These are phyloP conservation scores for Ostrea denselamellosa DNA, from an alignment of 1,140 invertebrate species.

Conservation along the genomic window DNA sequence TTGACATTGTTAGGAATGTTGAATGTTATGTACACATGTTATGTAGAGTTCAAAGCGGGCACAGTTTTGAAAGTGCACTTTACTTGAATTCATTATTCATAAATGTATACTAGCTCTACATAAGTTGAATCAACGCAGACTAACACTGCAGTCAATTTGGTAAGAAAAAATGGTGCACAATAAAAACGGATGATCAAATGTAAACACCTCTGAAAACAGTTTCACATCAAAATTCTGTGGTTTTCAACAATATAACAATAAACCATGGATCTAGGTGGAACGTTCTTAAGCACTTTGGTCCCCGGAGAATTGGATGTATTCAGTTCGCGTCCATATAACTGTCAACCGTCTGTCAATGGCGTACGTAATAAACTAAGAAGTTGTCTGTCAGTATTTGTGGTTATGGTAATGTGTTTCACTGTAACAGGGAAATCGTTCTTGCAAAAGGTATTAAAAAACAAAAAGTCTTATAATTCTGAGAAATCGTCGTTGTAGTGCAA, in stretches of 20 bases:
- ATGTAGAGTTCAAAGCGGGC: too few species aligned
- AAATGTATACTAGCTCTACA: too few species aligned
- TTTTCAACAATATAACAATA: not conserved
- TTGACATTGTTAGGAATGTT: too few species aligned
- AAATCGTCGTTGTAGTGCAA: too few species aligned
- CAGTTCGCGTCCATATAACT: not conserved
- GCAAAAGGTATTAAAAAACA: not conserved
- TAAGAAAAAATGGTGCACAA: not conserved
- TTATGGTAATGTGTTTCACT: not conserved
- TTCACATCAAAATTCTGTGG: not conserved
- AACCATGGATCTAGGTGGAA: not conserved
- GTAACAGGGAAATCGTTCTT: not conserved
- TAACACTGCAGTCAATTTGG: not conserved
- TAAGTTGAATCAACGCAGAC: not conserved
- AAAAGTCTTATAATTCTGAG: too few species aligned
- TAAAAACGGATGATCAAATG: not conserved
- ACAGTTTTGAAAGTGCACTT: too few species aligned
- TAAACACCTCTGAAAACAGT: not conserved
- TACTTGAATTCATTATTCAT: too few species aligned
- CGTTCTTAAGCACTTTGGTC: not conserved
- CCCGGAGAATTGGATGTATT: not conserved
- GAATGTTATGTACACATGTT: too few species aligned
- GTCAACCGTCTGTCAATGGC: not conserved
- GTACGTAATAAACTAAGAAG: slow-evolving; percentile 9
- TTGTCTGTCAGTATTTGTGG: not conserved